Evolutionary conservation across 1,140 invertebrate genomes (phyloP), one percentile per base, ranked within the genome.

Genomic region (Drosophila subpulchrella): DNA sequence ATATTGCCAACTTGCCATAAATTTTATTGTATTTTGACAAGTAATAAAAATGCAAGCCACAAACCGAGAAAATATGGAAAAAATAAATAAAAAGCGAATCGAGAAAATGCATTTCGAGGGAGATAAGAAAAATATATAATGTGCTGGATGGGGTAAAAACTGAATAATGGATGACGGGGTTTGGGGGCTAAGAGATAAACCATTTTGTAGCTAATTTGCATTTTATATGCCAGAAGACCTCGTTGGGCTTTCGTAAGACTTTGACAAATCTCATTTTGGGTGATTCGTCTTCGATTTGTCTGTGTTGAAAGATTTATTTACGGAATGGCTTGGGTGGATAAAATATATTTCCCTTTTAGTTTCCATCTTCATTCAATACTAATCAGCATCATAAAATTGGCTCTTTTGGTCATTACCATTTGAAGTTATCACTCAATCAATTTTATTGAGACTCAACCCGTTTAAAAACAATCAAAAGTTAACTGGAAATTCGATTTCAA

Each of bases 11-110:
- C 56, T 75, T 74, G 75, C 83, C 83, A 86, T 86, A 86, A 86
- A 86, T 86, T 88, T 83, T 66, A 74, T 72, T 62, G 75, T 88
- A 73, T 88, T 86, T 86, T 88, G 83, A 86, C 83, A 86, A 88
- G 79, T 86, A 79, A 86, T 86, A 86, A 86, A 86, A 86, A 88
- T 88, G 83, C 83, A 86, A 74, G 63, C 83, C 75, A 67, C 67
- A 80, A 47, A 57, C 61, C 72, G 12, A 61, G 66, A 59, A 76
- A 71, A 70, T 57, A 68, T 56, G 34, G 48, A 41, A 48, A 57
- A 57, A 57, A 57, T 66, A 70, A 67, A 70, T 66, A 55, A 32
- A 46, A 53, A 67, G 30, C n/a, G 55, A 46, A 41, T 32, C 51
- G 74, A 48, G 47, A 42, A 82, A 84, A 79, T 86, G 82, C 83